Base-by-base conservation (phyloP, 2,113 vertebrate genomes). In the Pteruthius melanotis region DNA sequence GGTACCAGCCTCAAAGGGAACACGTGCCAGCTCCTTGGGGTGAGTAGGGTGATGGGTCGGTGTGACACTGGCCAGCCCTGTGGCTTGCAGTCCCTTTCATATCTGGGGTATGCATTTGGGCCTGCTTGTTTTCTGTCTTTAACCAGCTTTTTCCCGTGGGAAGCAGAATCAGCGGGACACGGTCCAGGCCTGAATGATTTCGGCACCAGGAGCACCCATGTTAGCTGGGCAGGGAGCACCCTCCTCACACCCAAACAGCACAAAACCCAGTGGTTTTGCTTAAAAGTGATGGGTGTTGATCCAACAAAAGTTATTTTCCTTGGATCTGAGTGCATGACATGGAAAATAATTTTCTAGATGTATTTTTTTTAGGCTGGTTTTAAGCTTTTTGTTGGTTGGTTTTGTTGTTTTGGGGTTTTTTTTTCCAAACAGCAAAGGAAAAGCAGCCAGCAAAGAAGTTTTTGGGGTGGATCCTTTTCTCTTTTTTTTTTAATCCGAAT, bases 81-180 rank as follows among this genome's bases (percentile, higher is more conserved):
- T 16, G 39, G 7, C 54, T 39, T 17, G 47, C 15, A 10, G 14
- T 81, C 42, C 80, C 35, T 59, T 27, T n/a, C 16, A 1, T 2
- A 1, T 49, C 45, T 26, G 65, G 18, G 14, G 3, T 2, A 1
- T 3, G 4, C 16, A 4, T 10, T 53, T 2, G 6, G 37, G 3
- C 28, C 13, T 8, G 27, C 27, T 54, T 16, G 4, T 39, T 70
- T 49, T 39, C 52, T 47, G 22, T 30, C 4, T 19, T 56, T 40
- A 33, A 6, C 11, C 57, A 30, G 28, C 45, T 49, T 77, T 71
- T 56, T 9, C 28, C 30, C 37, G 7, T 3, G 22, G 52, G 52
- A 66, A 92, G 39, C 0, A 0, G 21, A 5, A 16, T 4, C 50
- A 15, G 35, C 0, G 0, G 42, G 78, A 13, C 42, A 8, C 9